A percentile compares a stretch with the other conserved stretches of the same genome.
These are phyloP conservation scores for Momotus momota DNA, from an alignment of 2,797 vertebrate genomes.

Conservation along the genomic window DNA sequence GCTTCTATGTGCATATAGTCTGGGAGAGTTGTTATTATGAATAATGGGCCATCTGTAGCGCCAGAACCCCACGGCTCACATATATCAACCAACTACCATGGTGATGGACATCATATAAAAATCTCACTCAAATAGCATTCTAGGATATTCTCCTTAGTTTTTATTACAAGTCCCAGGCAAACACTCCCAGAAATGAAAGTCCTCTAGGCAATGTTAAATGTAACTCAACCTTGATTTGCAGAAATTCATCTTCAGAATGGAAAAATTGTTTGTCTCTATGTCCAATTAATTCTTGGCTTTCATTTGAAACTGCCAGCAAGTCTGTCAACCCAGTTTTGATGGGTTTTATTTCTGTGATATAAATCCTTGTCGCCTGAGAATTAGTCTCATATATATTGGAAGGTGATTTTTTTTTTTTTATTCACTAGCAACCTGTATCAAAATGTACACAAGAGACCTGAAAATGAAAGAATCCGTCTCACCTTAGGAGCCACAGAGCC, in stretches of 20 bases:
- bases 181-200: conserved; percentile 20
- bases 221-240: conserved; percentile 43
- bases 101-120: not conserved
- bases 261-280: conserved; percentile 30
- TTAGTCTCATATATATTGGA: not conserved
- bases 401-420: not conserved
- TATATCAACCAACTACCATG: not conserved
- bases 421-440: not conserved
- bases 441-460: not conserved
- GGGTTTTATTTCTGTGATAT: conserved; percentile 14
- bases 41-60: not conserved
- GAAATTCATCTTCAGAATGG: not conserved
- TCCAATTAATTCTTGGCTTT: conserved; percentile 53
- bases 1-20: not conserved
- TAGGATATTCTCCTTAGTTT: not conserved
- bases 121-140: not conserved
- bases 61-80: not conserved
- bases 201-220: conserved; percentile 21
- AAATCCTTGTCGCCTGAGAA: not conserved
- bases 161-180: not conserved
- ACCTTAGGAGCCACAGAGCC: not conserved
- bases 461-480: not conserved
- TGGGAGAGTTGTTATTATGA: not conserved
- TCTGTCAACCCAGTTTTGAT: conserved; percentile 5
- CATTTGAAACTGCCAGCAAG: conserved; percentile 19